Evolutionary conservation across 2,113 vertebrate species (phyloP).

Genomic region (zebrafish (Danio rerio)): GRCz12tu NC_133177.1:40335001-40335500

Average conservation of each 20-base stretch:
- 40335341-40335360: not conserved
- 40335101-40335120: not conserved
- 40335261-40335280: not conserved
- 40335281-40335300: not conserved
- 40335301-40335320: not conserved
- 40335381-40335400: no score
- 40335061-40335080: slow-evolving; percentile 39
- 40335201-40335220: not conserved
- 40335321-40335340: not conserved
- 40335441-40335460: no score
- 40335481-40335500: no score
- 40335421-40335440: no score
- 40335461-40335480: no score
- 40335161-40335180: slow-evolving; percentile 6
- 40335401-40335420: no score
- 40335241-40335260: slow-evolving; percentile 2
- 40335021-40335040: slow-evolving; percentile 46
- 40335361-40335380: not conserved
- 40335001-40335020: slow-evolving; percentile 35
- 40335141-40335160: not conserved
- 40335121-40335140: slow-evolving; percentile 18
- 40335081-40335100: slow-evolving; percentile 39
- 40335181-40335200: not conserved
- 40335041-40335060: slow-evolving; percentile 43
- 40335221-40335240: slow-evolving; percentile 7